These are phyloP conservation scores for Myxocyprinus asiaticus DNA, from an alignment of 2,113 vertebrate genomes.

Conservation along the genomic window DNA sequence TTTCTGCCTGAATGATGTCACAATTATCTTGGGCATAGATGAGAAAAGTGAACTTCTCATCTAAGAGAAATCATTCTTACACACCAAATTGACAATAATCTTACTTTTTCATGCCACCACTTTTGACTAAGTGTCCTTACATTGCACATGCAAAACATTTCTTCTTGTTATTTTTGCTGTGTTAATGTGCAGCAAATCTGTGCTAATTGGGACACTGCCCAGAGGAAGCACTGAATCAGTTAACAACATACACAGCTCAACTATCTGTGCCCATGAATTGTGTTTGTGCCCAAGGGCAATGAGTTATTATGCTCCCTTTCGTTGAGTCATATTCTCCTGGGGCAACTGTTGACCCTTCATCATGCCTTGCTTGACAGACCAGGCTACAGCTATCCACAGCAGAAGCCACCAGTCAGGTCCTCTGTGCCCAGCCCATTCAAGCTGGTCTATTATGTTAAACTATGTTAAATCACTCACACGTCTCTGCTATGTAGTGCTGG, in stretches of 20 bases:
- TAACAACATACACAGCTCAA: neutral
- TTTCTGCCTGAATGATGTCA: slow-evolving; percentile 23
- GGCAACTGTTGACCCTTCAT: slow-evolving; percentile 21
- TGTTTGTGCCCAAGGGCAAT: neutral
- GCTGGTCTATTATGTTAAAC: neutral
- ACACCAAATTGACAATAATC: neutral
- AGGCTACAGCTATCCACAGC: slow-evolving; percentile 7
- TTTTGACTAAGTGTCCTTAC: neutral
- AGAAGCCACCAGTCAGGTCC: neutral
- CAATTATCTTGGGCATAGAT: slow-evolving; percentile 13
- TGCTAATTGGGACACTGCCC: neutral
- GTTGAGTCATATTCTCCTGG: slow-evolving; percentile 19
- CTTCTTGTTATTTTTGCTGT: neutral
- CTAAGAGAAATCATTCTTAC: neutral
- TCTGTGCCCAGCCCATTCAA: slow-evolving; percentile 26
- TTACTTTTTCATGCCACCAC: neutral
- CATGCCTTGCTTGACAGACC: slow-evolving; percentile 7
- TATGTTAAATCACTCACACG: neutral
- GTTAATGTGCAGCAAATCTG: neutral
- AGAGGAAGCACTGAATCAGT: neutral
- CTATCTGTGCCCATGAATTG: neutral
- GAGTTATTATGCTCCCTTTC: neutral
- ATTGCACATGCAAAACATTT: neutral
- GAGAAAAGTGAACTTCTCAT: neutral
- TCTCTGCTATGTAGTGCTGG: neutral